Conservation (phyloP, 92 coral and sea anemone genomes). For the Parazoanthus darwini region DNA sequence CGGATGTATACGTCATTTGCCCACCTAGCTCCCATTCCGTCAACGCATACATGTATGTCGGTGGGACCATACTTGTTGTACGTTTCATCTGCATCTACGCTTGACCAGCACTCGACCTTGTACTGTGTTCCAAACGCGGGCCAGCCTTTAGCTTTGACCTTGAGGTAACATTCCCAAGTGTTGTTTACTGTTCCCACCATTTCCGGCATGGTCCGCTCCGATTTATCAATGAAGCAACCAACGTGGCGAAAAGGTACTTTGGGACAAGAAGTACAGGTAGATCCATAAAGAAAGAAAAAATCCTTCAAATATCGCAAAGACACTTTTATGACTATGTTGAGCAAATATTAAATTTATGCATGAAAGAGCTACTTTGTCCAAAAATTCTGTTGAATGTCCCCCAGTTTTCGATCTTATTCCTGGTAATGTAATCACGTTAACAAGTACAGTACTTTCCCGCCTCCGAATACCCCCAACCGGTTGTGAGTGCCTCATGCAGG, state of each 20-base stretch:
- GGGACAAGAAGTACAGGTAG: neutral
- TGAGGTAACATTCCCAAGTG: constrained; percentile 30
- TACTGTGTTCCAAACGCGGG: constrained; percentile 35
- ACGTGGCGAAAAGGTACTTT: constrained; percentile 14
- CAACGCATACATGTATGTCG: constrained; percentile 16
- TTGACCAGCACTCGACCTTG: constrained; percentile 26
- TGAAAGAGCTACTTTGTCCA: too few species aligned
- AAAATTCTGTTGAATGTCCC: too few species aligned
- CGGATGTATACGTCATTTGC: constrained; percentile 17
- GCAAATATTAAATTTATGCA: too few species aligned
- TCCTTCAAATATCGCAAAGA: too few species aligned
- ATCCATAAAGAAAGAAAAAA: too few species aligned
- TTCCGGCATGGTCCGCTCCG: neutral
- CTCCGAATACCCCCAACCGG: too few species aligned
- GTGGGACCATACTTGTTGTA: constrained; percentile 13
- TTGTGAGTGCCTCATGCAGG: too few species aligned
- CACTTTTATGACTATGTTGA: too few species aligned
- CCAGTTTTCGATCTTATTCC: too few species aligned
- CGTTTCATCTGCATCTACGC: constrained; percentile 8
- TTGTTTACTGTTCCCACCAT: neutral
- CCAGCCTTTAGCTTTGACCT: constrained; percentile 20
- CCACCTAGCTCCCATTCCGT: neutral
- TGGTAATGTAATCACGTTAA: too few species aligned
- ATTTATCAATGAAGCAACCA: constrained; percentile 19
- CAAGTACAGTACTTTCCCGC: too few species aligned